Evolutionary conservation across 1,140 invertebrate species (phyloP).

Genomic region (Trypoxylus dichotomus): DNA sequence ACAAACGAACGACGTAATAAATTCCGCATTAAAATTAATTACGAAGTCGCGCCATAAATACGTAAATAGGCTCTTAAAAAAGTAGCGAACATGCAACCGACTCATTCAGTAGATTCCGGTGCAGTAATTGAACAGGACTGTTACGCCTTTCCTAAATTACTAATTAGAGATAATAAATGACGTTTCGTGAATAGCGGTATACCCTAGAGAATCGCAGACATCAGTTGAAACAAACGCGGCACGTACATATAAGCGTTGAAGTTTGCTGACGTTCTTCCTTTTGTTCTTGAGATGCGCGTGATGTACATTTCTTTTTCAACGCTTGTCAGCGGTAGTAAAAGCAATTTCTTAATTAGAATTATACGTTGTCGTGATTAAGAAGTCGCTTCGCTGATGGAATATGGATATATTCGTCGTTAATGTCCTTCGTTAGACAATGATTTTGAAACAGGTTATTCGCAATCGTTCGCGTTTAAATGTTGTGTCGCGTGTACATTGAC

Average conservation of each 20-base stretch:
- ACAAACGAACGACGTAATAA: not conserved
- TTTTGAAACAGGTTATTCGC: no score
- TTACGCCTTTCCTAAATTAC: constrained; percentile 28
- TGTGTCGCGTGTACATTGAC: no score
- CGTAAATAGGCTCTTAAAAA: not conserved
- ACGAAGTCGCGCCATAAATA: not conserved
- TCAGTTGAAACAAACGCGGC: not conserved
- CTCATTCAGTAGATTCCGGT: not conserved
- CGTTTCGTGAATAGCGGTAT: not conserved
- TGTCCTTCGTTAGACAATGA: no score
- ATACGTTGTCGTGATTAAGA: no score
- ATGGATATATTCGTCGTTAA: no score
- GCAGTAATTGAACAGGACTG: constrained; percentile 29
- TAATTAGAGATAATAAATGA: constrained; percentile 28
- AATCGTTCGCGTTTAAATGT: no score
- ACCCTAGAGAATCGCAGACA: not conserved
- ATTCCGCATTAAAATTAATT: not conserved
- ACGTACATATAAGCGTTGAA: not conserved
- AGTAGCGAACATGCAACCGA: not conserved
- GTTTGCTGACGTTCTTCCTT: not conserved
- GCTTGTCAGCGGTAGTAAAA: not conserved
- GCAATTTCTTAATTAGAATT: not conserved
- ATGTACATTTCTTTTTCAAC: not conserved
- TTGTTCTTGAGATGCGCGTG: not conserved
- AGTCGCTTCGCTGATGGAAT: no score